These are phyloP conservation scores for Nestor notabilis DNA, from an alignment of 2,113 vertebrate genomes.

Conservation along the genomic window DNA sequence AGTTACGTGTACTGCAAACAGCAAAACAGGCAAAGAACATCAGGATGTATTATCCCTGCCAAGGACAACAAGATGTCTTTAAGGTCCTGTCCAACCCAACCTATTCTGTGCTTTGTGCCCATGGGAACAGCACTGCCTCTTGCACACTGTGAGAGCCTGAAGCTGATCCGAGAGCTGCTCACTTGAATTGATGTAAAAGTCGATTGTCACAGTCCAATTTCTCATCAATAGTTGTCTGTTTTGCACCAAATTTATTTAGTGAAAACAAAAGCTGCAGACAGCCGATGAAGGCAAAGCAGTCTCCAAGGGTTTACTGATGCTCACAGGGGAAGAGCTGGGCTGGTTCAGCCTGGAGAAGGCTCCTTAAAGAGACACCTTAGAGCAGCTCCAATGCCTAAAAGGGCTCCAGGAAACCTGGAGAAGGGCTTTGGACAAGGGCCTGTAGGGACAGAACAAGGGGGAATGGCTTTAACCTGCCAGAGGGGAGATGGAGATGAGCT, in stretches of 20 bases:
- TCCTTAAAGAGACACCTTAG: neutral
- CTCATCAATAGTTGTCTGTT: rapidly evolving
- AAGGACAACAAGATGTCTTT: neutral
- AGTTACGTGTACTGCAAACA: conserved; percentile 67
- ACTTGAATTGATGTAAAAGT: rapidly evolving
- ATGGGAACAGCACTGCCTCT: neutral
- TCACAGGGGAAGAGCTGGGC: neutral
- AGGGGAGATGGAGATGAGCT: too few relatives aligned
- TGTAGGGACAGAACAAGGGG: neutral
- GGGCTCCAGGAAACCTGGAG: neutral
- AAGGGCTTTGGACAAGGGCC: neutral
- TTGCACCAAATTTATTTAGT: neutral
- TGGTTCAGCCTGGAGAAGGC: neutral
- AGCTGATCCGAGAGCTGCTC: neutral
- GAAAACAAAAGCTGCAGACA: neutral
- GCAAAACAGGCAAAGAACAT: rapidly evolving
- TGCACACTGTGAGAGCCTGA: neutral
- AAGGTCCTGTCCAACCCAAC: neutral
- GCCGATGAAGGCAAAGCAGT: neutral
- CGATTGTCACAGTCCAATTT: neutral
- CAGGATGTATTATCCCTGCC: neutral
- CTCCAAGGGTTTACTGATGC: neutral
- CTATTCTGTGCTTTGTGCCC: neutral
- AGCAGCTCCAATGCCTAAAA: neutral
- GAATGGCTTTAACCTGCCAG: too few relatives aligned